Percentiles rank a stretch among this genome's conserved stretches.
These are phyloP conservation scores for Xiphophorus birchmanni DNA, from an alignment of 2,797 vertebrate species.

Conservation along the genomic window DNA sequence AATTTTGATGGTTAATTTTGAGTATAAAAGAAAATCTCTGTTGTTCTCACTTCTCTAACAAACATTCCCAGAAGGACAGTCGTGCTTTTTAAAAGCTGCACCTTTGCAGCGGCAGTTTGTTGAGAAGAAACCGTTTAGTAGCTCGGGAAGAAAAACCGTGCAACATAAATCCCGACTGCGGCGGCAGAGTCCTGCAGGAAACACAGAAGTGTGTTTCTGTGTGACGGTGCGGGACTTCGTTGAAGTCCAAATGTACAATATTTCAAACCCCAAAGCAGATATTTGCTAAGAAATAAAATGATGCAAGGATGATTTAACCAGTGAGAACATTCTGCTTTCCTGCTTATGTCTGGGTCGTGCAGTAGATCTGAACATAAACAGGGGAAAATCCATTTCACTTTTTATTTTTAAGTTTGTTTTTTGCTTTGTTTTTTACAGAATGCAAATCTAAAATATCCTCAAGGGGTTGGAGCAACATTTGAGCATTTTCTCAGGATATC, in stretches of 20 bases:
- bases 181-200: background rate
- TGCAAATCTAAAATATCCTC: background rate
- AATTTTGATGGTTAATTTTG: background rate
- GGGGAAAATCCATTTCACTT: background rate
- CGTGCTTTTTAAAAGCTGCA: conserved; percentile 37
- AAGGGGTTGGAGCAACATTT: background rate
- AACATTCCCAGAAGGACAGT: conserved; percentile 28
- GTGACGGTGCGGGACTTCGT: conserved; percentile 1
- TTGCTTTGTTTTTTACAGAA: background rate
- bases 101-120: conserved; percentile 8
- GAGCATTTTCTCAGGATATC: background rate
- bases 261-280: background rate
- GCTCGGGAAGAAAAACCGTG: background rate
- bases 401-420: background rate
- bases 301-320: background rate
- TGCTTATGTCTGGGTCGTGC: background rate
- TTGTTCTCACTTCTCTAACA: conserved; percentile 15
- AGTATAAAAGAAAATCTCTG: background rate
- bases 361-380: background rate
- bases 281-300: background rate
- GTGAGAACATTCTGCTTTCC: background rate
- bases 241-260: background rate
- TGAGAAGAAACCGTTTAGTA: conserved; percentile 16
- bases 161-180: background rate
- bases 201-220: background rate